A percentile compares a stretch with the other conserved stretches of the same genome.
phyloP scores from a whole-genome alignment of 2,797 vertebrate genomes.

The Myotis daubentonii region DNA sequence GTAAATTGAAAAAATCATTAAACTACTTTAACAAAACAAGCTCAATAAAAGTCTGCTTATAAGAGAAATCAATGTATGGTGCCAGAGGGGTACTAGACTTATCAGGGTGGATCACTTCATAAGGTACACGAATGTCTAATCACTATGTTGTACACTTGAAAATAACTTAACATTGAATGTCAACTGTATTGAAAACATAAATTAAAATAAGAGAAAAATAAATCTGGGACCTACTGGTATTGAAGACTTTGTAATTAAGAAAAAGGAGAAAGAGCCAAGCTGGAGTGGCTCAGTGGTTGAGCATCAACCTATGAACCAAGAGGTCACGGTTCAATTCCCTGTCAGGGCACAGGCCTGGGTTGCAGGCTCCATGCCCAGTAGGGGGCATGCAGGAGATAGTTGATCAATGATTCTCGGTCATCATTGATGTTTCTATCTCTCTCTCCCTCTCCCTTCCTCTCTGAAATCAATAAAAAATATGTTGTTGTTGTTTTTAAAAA shows the following conservation, averaged over 20 bases:
- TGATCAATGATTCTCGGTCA: too few relatives aligned
- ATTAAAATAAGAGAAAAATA: not conserved
- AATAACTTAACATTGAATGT: not conserved
- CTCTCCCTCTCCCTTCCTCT: too few relatives aligned
- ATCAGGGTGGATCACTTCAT: not conserved
- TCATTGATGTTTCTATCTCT: too few relatives aligned
- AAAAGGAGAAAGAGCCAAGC: not conserved
- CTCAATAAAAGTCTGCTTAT: not conserved
- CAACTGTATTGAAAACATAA: not conserved
- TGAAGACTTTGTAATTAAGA: not conserved
- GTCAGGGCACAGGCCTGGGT: too few relatives aligned
- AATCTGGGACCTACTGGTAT: not conserved
- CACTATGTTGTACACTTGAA: not conserved
- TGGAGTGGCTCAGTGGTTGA: too few relatives aligned
- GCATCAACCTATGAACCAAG: too few relatives aligned
- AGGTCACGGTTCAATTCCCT: too few relatives aligned
- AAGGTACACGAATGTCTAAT: not conserved
- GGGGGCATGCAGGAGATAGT: too few relatives aligned
- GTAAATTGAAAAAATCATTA: constrained; percentile 5
- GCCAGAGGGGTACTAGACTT: not conserved
- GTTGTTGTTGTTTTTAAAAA: not conserved
- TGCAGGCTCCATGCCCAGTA: too few relatives aligned
- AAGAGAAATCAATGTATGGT: not conserved
- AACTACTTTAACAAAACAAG: not conserved
- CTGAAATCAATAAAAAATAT: too few relatives aligned